Conservation (phyloP, 2,888 invertebrate species). For the Nycteola revayana region DNA sequence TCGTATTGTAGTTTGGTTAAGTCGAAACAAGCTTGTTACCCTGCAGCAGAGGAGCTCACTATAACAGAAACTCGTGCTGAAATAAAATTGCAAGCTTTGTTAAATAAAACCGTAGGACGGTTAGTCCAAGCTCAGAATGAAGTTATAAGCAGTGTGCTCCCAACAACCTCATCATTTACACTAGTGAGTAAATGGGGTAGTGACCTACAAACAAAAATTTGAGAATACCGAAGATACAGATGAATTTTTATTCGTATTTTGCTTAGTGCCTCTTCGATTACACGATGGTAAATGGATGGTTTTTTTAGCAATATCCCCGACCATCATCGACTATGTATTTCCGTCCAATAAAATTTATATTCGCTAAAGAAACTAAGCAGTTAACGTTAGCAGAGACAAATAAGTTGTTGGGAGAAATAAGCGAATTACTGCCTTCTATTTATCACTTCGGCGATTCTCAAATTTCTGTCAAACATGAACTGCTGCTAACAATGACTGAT, state of each 20-base stretch:
- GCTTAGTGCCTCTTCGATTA: not conserved
- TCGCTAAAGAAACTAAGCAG: conserved; percentile 16
- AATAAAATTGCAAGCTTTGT: no score
- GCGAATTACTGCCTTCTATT: conserved; percentile 9
- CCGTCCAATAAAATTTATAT: conserved; percentile 18
- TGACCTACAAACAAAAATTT: conserved; percentile 1
- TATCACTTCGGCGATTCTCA: conserved; percentile 3
- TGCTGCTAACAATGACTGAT: conserved; percentile 16
- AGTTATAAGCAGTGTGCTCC: no score
- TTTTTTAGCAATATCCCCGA: conserved; percentile 15
- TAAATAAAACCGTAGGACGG: no score
- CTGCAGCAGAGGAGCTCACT: no score
- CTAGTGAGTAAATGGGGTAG: not conserved
- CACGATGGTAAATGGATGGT: not conserved
- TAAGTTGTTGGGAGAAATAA: conserved; percentile 13
- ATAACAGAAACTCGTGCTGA: not conserved
- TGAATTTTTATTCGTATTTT: not conserved
- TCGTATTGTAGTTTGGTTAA: no score
- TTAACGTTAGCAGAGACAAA: conserved; percentile 13
- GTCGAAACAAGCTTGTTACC: no score
- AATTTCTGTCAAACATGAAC: conserved; percentile 11
- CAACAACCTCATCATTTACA: no score
- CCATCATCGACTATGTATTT: conserved; percentile 18
- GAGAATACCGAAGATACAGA: not conserved
- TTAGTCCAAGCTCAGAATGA: no score